Conservation (phyloP, 1,140 invertebrate genomes). For the Linepithema humile region DNA sequence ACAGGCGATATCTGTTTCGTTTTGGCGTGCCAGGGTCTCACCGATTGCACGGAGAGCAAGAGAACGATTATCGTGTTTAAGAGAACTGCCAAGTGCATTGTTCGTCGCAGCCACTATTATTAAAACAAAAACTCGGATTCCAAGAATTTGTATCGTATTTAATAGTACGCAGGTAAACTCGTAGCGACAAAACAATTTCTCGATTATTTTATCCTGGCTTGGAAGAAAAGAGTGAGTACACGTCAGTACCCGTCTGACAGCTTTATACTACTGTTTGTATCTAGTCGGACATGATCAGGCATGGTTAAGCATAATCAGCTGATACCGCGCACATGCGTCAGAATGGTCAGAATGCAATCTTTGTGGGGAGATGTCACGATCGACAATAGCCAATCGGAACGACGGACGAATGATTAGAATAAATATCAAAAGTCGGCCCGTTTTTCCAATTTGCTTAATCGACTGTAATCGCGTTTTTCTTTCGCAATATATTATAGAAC, state of each 20-base stretch:
- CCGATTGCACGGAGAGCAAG: conserved; percentile 18
- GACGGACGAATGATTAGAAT: too few species aligned
- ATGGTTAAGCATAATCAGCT: conserved; percentile 16
- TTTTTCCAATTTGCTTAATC: neutral
- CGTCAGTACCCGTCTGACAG: neutral
- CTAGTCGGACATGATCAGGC: too few species aligned
- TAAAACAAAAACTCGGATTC: neutral
- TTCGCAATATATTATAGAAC: too few species aligned
- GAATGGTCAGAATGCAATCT: too few species aligned
- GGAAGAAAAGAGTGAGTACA: neutral
- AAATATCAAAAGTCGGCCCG: too few species aligned
- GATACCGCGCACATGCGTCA: neutral
- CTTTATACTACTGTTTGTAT: neutral
- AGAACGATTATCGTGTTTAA: conserved; percentile 22
- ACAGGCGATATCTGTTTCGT: conserved; percentile 74
- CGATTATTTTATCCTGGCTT: neutral
- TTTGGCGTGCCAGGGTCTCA: conserved; percentile 53
- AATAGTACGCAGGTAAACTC: neutral
- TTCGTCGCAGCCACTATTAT: neutral
- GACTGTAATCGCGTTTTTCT: neutral
- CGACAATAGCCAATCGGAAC: conserved; percentile 11
- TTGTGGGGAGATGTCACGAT: neutral
- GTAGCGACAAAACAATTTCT: neutral
- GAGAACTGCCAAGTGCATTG: conserved; percentile 60
- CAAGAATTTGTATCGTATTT: neutral